These are phyloP conservation scores for Hypomesus transpacificus DNA, from an alignment of 2,113 vertebrate genomes.

Conservation along the genomic window DNA sequence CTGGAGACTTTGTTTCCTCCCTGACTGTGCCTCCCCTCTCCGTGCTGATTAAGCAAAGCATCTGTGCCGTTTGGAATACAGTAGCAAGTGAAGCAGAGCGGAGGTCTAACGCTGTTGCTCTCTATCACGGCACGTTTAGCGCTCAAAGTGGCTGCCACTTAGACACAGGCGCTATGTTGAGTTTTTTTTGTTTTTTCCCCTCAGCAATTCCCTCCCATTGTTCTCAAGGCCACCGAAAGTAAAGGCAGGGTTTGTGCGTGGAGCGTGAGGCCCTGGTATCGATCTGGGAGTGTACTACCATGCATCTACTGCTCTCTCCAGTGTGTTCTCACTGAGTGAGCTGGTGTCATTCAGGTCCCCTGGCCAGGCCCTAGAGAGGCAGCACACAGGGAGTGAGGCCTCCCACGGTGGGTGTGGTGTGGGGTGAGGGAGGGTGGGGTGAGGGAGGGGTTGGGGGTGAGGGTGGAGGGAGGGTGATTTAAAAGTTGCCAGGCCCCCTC, in stretches of 20 bases:
- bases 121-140: conserved; percentile 52
- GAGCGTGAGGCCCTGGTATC: background rate
- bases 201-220: no score
- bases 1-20: conserved; percentile 65
- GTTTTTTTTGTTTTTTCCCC: background rate
- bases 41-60: conserved; percentile 68
- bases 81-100: conserved; percentile 58
- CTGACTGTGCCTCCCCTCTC: conserved; percentile 58
- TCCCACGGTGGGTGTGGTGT: no score
- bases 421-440: background rate
- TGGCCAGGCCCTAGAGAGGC: no score
- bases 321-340: background rate
- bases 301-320: background rate
- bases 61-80: conserved; percentile 62
- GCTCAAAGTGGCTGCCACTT: conserved; percentile 53
- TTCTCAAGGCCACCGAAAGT: background rate
- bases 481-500: no score
- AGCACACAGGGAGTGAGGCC: no score
- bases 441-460: background rate
- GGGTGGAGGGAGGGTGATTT: conserved; percentile 16
- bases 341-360: no score
- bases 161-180: conserved; percentile 3
- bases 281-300: background rate
- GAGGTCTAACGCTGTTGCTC: conserved; percentile 43
- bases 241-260: background rate